Evolutionary conservation across 1,140 invertebrate species (phyloP).

Genomic region (Saccostrea echinata): DNA sequence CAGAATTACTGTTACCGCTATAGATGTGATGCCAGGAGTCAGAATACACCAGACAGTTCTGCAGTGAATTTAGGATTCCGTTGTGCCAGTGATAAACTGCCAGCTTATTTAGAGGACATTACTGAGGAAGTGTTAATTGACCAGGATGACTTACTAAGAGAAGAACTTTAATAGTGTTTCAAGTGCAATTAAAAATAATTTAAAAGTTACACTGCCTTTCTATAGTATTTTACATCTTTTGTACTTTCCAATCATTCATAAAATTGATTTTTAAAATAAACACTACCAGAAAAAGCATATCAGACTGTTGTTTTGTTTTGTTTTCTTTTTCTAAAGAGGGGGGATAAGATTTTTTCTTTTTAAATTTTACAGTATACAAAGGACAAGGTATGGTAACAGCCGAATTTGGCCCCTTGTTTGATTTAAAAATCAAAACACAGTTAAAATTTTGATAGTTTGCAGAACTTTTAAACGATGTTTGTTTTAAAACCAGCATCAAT

Average conservation of each 20-base stretch:
- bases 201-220: background rate
- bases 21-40: constrained; percentile 94
- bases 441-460: too few species aligned
- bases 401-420: too few species aligned
- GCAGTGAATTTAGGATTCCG: constrained; percentile 96
- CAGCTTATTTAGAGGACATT: constrained; percentile 65
- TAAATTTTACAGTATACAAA: too few species aligned
- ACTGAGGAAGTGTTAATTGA: background rate
- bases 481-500: too few species aligned
- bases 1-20: constrained; percentile 94
- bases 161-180: background rate
- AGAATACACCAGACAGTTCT: constrained; percentile 96
- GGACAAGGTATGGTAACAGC: too few species aligned
- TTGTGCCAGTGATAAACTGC: constrained; percentile 84
- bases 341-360: too few species aligned
- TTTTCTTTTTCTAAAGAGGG: too few species aligned
- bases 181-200: constrained; percentile 4
- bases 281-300: too few species aligned
- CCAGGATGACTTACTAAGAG: background rate
- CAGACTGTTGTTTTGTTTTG: too few species aligned
- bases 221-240: background rate
- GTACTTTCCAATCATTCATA: background rate
- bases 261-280: too few species aligned
- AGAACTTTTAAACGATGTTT: too few species aligned
- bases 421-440: too few species aligned